Evolutionary conservation across 2,888 invertebrate genomes (phyloP).

Genomic region (Pammene aurita): DNA sequence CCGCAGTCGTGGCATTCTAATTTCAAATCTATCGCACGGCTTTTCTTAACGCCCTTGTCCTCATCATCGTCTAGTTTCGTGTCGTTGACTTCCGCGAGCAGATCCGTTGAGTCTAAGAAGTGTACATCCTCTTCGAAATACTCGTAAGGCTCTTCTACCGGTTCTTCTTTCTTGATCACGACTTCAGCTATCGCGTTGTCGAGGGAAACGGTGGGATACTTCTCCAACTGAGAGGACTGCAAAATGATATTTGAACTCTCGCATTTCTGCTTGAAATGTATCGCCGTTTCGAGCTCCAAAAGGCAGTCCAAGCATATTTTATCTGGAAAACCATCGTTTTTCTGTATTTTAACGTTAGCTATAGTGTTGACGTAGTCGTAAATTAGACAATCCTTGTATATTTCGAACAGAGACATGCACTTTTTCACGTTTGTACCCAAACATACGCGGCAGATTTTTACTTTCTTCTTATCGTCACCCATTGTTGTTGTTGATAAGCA

Average conservation of each 20-base stretch:
- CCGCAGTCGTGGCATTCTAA: constrained; percentile 63
- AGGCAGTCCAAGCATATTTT: constrained; percentile 67
- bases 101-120: constrained; percentile 40
- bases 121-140: constrained; percentile 42
- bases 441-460: constrained; percentile 64
- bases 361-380: constrained; percentile 63
- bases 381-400: constrained; percentile 58
- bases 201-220: constrained; percentile 12
- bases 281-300: constrained; percentile 61
- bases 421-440: constrained; percentile 53
- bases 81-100: constrained; percentile 8
- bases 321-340: constrained; percentile 65
- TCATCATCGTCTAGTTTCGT: constrained; percentile 25
- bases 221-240: constrained; percentile 43
- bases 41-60: constrained; percentile 42
- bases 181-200: constrained; percentile 40
- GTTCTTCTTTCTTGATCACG: constrained; percentile 52
- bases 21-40: constrained; percentile 52
- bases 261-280: constrained; percentile 68
- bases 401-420: constrained; percentile 62
- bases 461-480: constrained; percentile 50
- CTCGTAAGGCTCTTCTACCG: constrained; percentile 38
- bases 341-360: constrained; percentile 60
- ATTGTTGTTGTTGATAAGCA: constrained; percentile 43
- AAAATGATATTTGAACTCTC: constrained; percentile 60